These are phyloP conservation scores for Dermochelys coriacea DNA, from an alignment of 2,797 vertebrate genomes.

Conservation along the genomic window DNA sequence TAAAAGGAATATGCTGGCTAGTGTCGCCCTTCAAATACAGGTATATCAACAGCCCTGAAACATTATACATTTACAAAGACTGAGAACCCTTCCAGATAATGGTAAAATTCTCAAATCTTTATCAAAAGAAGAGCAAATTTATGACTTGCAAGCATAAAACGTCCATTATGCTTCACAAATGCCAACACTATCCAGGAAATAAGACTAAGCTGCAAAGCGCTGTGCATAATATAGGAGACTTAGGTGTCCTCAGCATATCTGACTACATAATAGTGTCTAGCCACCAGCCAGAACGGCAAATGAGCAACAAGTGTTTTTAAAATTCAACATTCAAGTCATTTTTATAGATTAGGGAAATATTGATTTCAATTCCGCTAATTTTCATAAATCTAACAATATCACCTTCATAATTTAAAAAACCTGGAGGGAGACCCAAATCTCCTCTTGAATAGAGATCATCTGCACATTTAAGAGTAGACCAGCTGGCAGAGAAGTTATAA, in stretches of 20 bases:
- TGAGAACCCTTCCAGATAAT: not conserved
- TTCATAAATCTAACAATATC: not conserved
- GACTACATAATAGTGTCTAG: not conserved
- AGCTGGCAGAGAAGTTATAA: not conserved
- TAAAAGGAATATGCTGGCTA: not conserved
- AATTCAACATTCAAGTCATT: not conserved
- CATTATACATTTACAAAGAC: not conserved
- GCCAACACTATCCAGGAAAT: not conserved
- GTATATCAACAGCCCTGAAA: not conserved
- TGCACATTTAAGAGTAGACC: not conserved
- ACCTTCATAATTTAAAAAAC: constrained; percentile 17
- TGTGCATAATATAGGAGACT: not conserved
- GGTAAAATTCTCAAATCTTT: not conserved
- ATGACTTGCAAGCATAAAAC: not conserved
- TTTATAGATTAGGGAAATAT: not conserved
- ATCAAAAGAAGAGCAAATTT: not conserved
- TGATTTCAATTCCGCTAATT: not conserved
- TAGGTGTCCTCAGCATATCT: not conserved
- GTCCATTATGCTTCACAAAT: not conserved
- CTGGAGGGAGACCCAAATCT: not conserved
- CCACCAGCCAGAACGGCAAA: not conserved
- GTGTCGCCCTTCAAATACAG: not conserved
- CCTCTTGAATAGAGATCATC: not conserved
- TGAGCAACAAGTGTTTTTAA: not conserved
- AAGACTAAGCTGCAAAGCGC: not conserved